Evolutionary conservation across 2,797 vertebrate genomes (phyloP), one percentile per base, ranked within the genome.

Genomic region (Eurystomus glaucurus): DNA sequence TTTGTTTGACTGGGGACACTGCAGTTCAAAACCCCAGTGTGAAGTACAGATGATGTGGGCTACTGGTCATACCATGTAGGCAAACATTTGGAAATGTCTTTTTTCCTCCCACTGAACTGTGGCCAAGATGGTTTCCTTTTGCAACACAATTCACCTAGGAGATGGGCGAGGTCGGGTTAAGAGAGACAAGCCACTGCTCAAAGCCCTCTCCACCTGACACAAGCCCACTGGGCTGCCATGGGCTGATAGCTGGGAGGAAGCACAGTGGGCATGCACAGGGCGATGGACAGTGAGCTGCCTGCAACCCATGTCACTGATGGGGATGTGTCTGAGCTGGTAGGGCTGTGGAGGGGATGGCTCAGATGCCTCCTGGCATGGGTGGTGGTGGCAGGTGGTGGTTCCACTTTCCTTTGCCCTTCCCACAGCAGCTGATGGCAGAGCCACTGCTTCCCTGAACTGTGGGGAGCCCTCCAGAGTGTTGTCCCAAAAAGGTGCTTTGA

Each of bases 1-100:
- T 86, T 48, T 41, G 37, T 76, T 65, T 58, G 41, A 22, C 41
- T 28, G 14, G 5, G 6, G 20, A 77, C 16, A 5, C 18, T 18
- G 19, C 54, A 69, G 29, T 51, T 87, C 43, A 66, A 76, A 89
- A 85, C 65, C 54, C 16, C 37, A n/a, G 33, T 14, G 26, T 85
- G n/a, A 90, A 81, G 62, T 51, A 58, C 9, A 21, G 29, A 39
- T 55, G 11, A 46, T 65, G 14, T 11, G 28, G 57, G 17, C 51
- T 61, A 10, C 20, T 17, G 35, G 26, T 52, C 45, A 9, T 26
- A 45, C 19, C 13, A 18, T 0, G 0, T 18, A 10, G 41, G 14
- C 23, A 79, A 35, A 72, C 14, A 31, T 74, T 85, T 50, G 66
- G 37, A 85, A 78, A 65, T 64, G 21, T 11, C 11, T 17, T 43